These are phyloP conservation scores for Oegoconia quadripuncta DNA, from an alignment of 2,888 invertebrate genomes.

Conservation along the genomic window DNA sequence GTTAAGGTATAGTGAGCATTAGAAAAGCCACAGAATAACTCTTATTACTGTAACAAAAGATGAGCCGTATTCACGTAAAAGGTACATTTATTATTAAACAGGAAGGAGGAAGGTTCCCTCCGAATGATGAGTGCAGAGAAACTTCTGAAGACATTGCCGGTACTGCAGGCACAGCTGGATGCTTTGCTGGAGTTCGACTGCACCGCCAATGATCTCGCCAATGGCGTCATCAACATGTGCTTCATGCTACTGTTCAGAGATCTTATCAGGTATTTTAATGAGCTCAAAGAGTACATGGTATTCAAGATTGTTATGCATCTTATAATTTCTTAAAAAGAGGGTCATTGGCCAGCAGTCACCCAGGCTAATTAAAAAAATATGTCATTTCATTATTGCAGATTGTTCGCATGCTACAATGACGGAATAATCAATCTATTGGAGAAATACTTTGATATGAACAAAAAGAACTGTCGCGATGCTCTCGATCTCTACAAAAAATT, in stretches of 20 bases:
- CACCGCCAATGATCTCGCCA: slow-evolving; percentile 96
- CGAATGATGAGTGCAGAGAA: slow-evolving; percentile 99
- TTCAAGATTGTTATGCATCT: too few relatives aligned
- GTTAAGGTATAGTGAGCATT: too few relatives aligned
- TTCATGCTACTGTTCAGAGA: slow-evolving; percentile 99
- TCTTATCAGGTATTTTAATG: slow-evolving; percentile 89
- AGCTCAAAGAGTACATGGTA: too few relatives aligned
- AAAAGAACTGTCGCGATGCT: slow-evolving; percentile 98
- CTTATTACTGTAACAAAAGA: too few relatives aligned
- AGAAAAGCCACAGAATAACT: too few relatives aligned
- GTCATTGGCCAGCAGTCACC: too few relatives aligned
- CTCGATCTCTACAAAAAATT: slow-evolving; percentile 99
- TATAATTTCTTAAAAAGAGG: too few relatives aligned
- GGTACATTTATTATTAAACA: slow-evolving; percentile 55
- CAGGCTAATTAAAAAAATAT: too few relatives aligned
- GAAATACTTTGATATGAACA: slow-evolving; percentile 99
- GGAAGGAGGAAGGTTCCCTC: slow-evolving; percentile 97
- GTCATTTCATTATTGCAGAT: slow-evolving; percentile 40
- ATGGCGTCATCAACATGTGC: slow-evolving; percentile 99
- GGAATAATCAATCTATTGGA: slow-evolving; percentile 99
- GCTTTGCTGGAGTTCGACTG: slow-evolving; percentile 98
- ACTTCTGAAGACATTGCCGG: slow-evolving; percentile 96
- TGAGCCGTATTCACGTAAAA: too few relatives aligned
- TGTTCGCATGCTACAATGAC: slow-evolving; percentile 99
- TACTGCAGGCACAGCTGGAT: slow-evolving; percentile 96